Percentiles rank a stretch among this genome's conserved stretches.
These are phyloP conservation scores for Origma solitaria DNA, from an alignment of 2,113 vertebrate species.

Conservation along the genomic window DNA sequence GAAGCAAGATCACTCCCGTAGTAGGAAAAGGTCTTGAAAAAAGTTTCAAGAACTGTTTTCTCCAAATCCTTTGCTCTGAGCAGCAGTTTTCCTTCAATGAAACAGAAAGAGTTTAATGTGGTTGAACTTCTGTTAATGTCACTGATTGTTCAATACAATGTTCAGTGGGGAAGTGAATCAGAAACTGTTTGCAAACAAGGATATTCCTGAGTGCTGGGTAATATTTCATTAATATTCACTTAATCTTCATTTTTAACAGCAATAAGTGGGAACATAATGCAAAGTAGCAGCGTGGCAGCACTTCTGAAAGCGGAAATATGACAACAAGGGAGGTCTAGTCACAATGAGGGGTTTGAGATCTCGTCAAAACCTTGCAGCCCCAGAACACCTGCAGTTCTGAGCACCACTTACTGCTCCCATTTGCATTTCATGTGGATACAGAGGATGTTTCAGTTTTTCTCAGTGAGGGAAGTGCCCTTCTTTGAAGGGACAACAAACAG, in stretches of 20 bases:
- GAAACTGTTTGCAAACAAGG: background rate
- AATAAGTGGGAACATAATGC: background rate
- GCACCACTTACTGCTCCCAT: background rate
- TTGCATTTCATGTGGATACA: background rate
- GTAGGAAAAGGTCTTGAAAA: background rate
- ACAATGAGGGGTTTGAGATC: background rate
- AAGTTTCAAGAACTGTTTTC: background rate
- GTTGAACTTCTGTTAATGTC: background rate
- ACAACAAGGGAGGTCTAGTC: background rate
- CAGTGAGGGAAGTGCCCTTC: background rate
- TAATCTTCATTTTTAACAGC: background rate
- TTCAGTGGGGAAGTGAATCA: background rate
- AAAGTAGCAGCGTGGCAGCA: background rate
- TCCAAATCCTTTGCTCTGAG: background rate
- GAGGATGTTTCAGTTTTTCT: background rate
- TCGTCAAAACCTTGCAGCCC: background rate
- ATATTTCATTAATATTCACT: background rate
- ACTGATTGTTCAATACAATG: background rate
- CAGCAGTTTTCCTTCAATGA: background rate
- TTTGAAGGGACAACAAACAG: slow-evolving; percentile 27
- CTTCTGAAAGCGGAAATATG: background rate
- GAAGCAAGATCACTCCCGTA: background rate
- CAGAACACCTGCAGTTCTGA: background rate
- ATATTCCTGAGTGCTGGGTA: background rate
- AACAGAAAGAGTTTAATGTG: background rate